Evolutionary conservation across 1,140 invertebrate genomes (phyloP), one percentile per base, ranked within the genome.

Genomic region (Camponotus pennsylvanicus): DNA sequence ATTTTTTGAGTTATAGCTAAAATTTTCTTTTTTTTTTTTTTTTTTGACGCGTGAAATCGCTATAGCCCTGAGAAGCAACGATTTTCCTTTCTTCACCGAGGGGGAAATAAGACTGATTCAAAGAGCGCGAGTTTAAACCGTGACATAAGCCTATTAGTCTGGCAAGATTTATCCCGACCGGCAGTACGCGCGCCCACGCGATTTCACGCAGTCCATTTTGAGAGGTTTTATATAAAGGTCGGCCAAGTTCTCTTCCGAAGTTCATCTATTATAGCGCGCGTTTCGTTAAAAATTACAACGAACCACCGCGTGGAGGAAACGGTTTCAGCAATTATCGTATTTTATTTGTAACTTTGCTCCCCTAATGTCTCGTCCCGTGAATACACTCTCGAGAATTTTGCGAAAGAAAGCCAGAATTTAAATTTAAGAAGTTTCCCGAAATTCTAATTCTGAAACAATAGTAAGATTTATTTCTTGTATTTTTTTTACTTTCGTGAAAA

Each of bases 81-180:
- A 78, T 15, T 75, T 34, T 78, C 27, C 27, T 77, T 63, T 63
- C 21, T 27, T 40, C 57, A 11, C 11, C 45, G 45, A 49, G 59
- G 42, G 49, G 49, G 49, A 52, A 52, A 52, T 52, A 52, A 15
- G 15, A 52, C 49, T 18, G 45, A 40, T 80, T 9, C 40, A 70
- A 86, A 86, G 75, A 78, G 64, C 42, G 21, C 86, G 55, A 82
- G 40, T 76, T 83, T 85, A 76, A 85, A 86, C 76, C 80, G 59
- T 82, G 85, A 90, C 89, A 88, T 87, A 86, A 89, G 85, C 87
- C 87, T 87, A 89, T 87, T 78, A 89, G 64, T 69, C 18, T 21
- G 70, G 55, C 71, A 79, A 88, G 87, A 90, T 90, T 90, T 89
- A 90, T 88, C 83, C 13, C 76, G 63, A 59, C 78, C 45, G 55